phyloP scores from a whole-genome alignment of 1,140 invertebrate genomes.

The Trichonephila inaurata region DNA sequence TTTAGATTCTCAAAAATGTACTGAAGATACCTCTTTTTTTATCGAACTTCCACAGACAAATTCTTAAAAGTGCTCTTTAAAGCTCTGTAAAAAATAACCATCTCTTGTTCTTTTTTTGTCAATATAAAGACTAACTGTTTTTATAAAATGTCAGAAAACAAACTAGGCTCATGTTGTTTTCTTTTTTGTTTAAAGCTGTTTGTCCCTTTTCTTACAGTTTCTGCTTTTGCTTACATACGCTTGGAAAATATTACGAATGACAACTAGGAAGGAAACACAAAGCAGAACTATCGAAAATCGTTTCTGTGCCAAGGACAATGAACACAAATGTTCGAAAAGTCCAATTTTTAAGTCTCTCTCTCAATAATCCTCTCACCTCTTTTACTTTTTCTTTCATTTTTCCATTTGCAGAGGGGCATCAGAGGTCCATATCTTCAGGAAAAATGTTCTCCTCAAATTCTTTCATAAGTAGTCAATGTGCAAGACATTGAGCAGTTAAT shows the following conservation, averaged over 20 bases:
- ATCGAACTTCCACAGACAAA: not conserved
- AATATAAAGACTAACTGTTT: constrained; percentile 21
- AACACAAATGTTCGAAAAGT: not conserved
- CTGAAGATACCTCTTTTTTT: not conserved
- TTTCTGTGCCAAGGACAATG: constrained; percentile 28
- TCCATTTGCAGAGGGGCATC: not conserved
- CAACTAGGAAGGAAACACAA: constrained; percentile 27
- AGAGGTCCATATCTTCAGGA: too few species aligned
- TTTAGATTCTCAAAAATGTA: not conserved
- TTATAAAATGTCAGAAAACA: constrained; percentile 20
- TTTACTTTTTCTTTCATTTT: not conserved
- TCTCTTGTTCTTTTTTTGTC: not conserved
- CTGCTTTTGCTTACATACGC: not conserved
- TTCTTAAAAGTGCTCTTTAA: not conserved
- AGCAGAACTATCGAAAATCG: constrained; percentile 64
- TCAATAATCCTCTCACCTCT: not conserved
- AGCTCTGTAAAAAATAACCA: not conserved
- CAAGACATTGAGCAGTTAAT: too few species aligned
- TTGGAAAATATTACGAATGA: constrained; percentile 51
- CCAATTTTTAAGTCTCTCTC: not conserved
- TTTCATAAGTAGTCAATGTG: too few species aligned
- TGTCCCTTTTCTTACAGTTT: not conserved
- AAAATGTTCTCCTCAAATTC: too few species aligned
- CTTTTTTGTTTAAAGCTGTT: not conserved
- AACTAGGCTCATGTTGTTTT: too few species aligned